These are phyloP conservation scores for Drosophila prolongata DNA, from an alignment of 2,888 invertebrate genomes.

Conservation along the genomic window DNA sequence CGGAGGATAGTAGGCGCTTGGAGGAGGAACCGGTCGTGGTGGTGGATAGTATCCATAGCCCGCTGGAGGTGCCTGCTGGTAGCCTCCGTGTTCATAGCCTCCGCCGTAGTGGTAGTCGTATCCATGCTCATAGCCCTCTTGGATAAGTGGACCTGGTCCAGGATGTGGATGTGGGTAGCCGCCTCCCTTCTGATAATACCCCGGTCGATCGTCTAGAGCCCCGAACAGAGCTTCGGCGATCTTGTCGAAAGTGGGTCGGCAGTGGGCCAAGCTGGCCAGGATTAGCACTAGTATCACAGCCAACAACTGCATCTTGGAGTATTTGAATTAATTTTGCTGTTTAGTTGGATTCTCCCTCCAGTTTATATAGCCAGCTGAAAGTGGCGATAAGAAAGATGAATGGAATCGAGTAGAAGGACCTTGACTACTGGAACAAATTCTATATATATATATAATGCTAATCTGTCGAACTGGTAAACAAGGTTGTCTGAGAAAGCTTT, in stretches of 20 bases:
- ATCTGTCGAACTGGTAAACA: conserved; percentile 21
- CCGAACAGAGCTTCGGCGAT: conserved; percentile 63
- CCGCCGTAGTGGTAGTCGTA: conserved; percentile 71
- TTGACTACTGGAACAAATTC: conserved; percentile 13
- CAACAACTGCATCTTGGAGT: conserved; percentile 48
- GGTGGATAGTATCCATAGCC: conserved; percentile 45
- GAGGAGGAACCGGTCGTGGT: conserved; percentile 18
- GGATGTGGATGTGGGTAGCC: conserved; percentile 13
- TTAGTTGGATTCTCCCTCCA: neutral
- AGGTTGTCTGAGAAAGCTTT: conserved; percentile 24
- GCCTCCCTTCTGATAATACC: conserved; percentile 34
- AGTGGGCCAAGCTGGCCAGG: conserved; percentile 22
- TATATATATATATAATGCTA: conserved; percentile 10
- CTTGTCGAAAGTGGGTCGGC: conserved; percentile 70
- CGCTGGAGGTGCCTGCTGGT: conserved; percentile 23
- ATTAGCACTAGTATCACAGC: conserved; percentile 30
- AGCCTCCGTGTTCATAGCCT: conserved; percentile 46
- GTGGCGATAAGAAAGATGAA: conserved; percentile 32
- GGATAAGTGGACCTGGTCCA: conserved; percentile 51
- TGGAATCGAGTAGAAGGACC: conserved; percentile 23
- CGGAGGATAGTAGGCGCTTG: conserved; percentile 44
- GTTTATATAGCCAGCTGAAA: conserved; percentile 31
- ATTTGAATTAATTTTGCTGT: conserved; percentile 12
- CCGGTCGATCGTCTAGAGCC: conserved; percentile 18
- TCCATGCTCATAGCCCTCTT: conserved; percentile 69